A percentile compares a stretch with the other conserved stretches of the same genome.
phyloP scores from a whole-genome alignment of 2,797 vertebrate genomes.

The Protosalanx chinensis region DNA sequence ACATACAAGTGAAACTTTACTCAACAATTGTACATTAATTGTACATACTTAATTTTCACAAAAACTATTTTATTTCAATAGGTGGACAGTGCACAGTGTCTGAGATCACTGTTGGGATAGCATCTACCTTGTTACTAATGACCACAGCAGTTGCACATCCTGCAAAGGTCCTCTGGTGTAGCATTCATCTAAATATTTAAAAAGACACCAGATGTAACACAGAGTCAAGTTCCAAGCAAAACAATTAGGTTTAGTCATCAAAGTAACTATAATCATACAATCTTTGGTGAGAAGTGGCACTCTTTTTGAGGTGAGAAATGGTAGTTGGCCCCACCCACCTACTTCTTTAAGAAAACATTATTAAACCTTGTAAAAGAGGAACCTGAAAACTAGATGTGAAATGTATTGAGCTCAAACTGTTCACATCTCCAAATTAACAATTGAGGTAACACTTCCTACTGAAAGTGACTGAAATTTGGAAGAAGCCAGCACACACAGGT shows the following conservation, averaged over 20 bases:
- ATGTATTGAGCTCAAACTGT: constrained; percentile 30
- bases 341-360: constrained; percentile 53
- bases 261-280: background rate
- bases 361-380: constrained; percentile 60
- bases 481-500: background rate
- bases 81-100: constrained; percentile 6
- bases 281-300: background rate
- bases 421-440: background rate
- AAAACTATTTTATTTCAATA: too few relatives aligned
- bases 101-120: constrained; percentile 10
- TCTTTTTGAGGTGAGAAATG: background rate
- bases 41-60: too few relatives aligned
- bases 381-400: constrained; percentile 32
- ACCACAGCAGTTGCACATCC: constrained; percentile 1
- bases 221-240: background rate
- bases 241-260: background rate
- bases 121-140: constrained; percentile 9
- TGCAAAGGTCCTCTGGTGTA: background rate
- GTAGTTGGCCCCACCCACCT: constrained; percentile 49
- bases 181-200: background rate
- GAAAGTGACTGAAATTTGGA: background rate
- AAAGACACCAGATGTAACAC: background rate
- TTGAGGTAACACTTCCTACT: constrained; percentile 14
- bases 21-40: background rate
- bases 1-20: background rate